Evolutionary conservation across 1,140 invertebrate genomes (phyloP).

Genomic region (Brachionus angularis): DNA sequence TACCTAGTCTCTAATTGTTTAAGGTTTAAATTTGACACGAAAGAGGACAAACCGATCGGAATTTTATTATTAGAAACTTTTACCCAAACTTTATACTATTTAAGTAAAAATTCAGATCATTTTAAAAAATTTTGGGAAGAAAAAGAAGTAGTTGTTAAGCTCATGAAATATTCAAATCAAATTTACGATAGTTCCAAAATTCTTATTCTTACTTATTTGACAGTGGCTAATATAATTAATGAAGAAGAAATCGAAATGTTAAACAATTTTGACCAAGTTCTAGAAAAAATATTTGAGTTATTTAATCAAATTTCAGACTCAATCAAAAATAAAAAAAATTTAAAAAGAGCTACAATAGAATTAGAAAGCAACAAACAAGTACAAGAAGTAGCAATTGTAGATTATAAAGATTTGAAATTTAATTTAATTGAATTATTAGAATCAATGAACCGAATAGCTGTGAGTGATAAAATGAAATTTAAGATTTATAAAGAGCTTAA

Average conservation of each 20-base stretch:
- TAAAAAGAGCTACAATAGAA: too few relatives aligned
- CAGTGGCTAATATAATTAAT: neutral
- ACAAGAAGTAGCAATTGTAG: neutral
- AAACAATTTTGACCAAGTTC: neutral
- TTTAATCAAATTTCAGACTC: neutral
- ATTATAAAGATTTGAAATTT: neutral
- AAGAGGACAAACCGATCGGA: neutral
- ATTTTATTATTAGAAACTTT: neutral
- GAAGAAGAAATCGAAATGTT: conserved; percentile 13
- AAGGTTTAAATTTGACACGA: neutral
- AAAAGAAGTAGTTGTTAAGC: neutral
- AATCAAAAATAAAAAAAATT: too few relatives aligned
- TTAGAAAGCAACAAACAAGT: too few relatives aligned
- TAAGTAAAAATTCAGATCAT: neutral
- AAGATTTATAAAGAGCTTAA: conserved; percentile 24
- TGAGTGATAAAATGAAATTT: conserved; percentile 21
- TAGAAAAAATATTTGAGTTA: conserved; percentile 5
- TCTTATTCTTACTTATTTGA: conserved; percentile 12
- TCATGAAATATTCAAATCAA: neutral
- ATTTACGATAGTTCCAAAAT: neutral
- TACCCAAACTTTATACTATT: neutral
- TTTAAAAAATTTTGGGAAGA: neutral
- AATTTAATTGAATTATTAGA: conserved; percentile 18
- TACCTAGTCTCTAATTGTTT: neutral
- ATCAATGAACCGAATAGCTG: conserved; percentile 18